Conservation (phyloP, 2,797 vertebrate genomes). For the Synaphobranchus kaupii region DNA sequence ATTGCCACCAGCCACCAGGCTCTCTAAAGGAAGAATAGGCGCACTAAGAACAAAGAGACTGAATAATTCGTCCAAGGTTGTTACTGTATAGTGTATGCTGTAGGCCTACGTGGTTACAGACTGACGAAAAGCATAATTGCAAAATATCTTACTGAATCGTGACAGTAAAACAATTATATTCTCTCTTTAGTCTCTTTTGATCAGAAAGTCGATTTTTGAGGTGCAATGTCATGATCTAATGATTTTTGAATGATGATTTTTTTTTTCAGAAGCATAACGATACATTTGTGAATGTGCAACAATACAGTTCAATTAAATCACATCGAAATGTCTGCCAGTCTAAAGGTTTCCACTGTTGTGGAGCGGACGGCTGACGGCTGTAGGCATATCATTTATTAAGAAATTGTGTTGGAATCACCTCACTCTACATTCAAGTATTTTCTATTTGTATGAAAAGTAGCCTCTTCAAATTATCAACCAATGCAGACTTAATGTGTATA, state of each 20-base stretch:
- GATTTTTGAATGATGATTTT: background rate
- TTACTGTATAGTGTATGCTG: background rate
- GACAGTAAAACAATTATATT: background rate
- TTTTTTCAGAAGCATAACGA: background rate
- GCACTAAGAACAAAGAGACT: background rate
- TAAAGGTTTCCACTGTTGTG: background rate
- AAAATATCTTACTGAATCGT: background rate
- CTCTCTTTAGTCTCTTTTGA: background rate
- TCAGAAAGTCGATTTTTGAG: background rate
- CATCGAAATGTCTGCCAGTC: background rate
- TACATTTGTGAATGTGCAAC: background rate
- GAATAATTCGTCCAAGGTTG: background rate
- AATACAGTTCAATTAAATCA: background rate
- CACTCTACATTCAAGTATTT: background rate
- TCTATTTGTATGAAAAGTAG: background rate
- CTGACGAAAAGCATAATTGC: background rate
- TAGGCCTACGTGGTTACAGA: background rate
- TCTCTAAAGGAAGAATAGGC: background rate
- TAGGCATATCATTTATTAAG: background rate
- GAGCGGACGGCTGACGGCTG: background rate
- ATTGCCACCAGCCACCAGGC: constrained; percentile 60
- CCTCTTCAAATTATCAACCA: background rate
- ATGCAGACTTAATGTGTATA: background rate
- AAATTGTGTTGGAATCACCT: background rate
- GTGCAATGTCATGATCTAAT: background rate